Conservation (phyloP, 2,797 vertebrate genomes). For the Spondyliosoma cantharus region DNA sequence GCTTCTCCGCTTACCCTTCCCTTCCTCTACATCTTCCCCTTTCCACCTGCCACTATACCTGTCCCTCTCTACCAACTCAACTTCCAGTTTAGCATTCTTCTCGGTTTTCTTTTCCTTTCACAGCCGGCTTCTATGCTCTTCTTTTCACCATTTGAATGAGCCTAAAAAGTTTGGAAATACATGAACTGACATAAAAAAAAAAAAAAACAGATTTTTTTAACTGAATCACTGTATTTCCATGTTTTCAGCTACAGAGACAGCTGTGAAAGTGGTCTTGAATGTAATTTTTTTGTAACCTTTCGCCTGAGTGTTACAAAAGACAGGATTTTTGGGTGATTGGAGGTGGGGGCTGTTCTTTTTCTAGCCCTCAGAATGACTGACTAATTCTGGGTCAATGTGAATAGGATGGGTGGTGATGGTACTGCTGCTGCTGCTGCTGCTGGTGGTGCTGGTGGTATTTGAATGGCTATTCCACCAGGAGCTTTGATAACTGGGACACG, state of each 20-base stretch:
- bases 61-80: not conserved
- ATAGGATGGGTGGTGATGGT: constrained; percentile 40
- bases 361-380: constrained; percentile 61
- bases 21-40: not conserved
- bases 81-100: not conserved
- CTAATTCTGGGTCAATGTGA: constrained; percentile 82
- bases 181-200: not conserved
- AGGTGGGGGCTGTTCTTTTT: constrained; percentile 49
- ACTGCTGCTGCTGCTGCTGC: constrained; percentile 31
- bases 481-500: constrained; percentile 72
- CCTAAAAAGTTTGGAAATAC: not conserved
- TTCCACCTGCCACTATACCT: not conserved
- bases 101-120: not conserved
- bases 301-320: constrained; percentile 4
- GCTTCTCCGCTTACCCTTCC: constrained; percentile 12
- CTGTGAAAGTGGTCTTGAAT: not conserved
- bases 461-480: constrained; percentile 60
- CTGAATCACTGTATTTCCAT: not conserved
- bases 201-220: not conserved
- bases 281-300: not conserved
- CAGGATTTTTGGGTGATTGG: constrained; percentile 17
- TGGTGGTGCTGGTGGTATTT: constrained; percentile 50
- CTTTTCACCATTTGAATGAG: not conserved
- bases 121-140: not conserved
- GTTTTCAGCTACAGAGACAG: not conserved